Evolutionary conservation across 2,113 vertebrate species (phyloP), one percentile per base, ranked within the genome.

Genomic region (Rhagologus leucostigma): DNA sequence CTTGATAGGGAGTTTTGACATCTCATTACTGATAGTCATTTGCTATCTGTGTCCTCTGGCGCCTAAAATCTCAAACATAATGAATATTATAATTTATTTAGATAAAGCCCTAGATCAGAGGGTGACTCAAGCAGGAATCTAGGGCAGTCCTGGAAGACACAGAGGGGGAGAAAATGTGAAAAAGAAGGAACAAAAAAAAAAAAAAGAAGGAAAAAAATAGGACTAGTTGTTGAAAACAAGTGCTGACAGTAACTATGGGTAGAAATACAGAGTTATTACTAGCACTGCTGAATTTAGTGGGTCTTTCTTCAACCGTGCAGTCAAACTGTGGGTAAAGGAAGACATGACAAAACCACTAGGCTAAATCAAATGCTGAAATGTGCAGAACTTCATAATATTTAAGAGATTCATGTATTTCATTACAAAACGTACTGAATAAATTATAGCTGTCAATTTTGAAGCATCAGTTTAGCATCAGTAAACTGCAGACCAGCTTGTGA

Each of bases 161-260:
- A 35, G 6, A 29, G 24, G 3, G 10, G 9, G 1, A 2, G 9
- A 39, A 35, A 47, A 39, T 8, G 2, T 3, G 7, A 3, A 10
- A 9, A 35, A 32, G 24, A 49, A 39, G 4, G 3, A 39, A 41
- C n/a, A 13, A 41, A 16, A 24, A 50, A 49, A 60, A 62, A 32
- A 23, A 17, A 24, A 27, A 47, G 23, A 5, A 21, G 13, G 5
- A 11, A 27, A 30, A 79, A 81, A 50, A 35, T 39, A 86, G 71
- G 17, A 37, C 16, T 33, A 2, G 3, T 32, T 69, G 33, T 15
- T 57, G 17, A 62, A 89, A 70, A 49, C 3, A 65, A 10, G 1
- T 46, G 15, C 53, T 60, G 13, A 33, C 16, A 57, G 10, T 29
- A 69, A 19, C 46, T 74, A 50, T 2, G 10, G 10, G 37, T 26